phyloP scores from a whole-genome alignment of 2,113 vertebrate genomes.

The Odocoileus hemionus region DNA sequence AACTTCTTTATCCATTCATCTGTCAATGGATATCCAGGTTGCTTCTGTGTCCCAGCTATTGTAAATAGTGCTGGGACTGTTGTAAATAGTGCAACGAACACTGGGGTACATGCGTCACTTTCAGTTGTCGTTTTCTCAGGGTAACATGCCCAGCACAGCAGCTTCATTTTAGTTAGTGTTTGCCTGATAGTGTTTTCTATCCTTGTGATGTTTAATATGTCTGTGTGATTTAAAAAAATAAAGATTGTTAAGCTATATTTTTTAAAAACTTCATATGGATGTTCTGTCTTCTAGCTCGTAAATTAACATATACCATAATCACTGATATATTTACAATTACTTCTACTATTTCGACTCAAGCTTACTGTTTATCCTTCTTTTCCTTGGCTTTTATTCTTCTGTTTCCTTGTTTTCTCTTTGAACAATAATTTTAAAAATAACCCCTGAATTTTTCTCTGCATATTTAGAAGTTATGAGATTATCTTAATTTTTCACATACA shows the following conservation, averaged over 20 bases:
- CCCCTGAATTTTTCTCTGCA: neutral
- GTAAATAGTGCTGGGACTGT: neutral
- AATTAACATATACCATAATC: neutral
- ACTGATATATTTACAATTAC: neutral
- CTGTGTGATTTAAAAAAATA: neutral
- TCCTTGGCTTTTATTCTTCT: neutral
- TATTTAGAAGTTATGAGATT: neutral
- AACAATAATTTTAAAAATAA: neutral
- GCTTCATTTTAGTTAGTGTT: neutral
- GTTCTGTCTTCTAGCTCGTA: neutral
- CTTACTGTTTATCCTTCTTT: neutral
- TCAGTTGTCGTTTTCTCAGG: neutral
- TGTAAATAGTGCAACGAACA: neutral
- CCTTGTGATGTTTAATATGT: neutral
- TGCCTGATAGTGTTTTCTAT: neutral
- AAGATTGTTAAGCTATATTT: neutral
- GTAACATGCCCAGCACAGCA: neutral
- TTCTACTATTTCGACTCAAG: neutral
- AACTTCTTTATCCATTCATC: neutral
- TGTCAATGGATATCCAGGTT: neutral
- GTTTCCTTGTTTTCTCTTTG: neutral
- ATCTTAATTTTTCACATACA: neutral
- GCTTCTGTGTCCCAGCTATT: neutral
- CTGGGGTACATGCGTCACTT: neutral
- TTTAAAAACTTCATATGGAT: neutral